These are phyloP conservation scores for Tringa solitaria DNA, from an alignment of 2,113 vertebrate genomes.

Conservation along the genomic window DNA sequence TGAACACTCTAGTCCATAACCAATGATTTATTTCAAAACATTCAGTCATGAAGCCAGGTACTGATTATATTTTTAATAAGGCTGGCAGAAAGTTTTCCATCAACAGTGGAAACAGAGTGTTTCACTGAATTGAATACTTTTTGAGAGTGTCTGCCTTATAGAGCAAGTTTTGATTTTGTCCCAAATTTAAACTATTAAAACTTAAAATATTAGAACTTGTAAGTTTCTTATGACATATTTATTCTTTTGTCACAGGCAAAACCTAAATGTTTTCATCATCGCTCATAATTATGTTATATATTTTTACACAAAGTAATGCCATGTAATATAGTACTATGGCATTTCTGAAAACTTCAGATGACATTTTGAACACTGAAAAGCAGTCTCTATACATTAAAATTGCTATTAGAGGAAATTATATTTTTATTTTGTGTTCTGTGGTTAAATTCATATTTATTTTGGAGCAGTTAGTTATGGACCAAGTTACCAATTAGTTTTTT, in stretches of 20 bases:
- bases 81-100: neutral
- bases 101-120: neutral
- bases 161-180: neutral
- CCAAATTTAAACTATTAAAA: neutral
- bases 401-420: neutral
- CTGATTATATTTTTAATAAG: slow-evolving; percentile 4
- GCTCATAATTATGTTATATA: neutral
- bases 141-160: neutral
- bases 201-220: neutral
- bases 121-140: neutral
- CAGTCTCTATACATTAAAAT: neutral
- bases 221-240: neutral
- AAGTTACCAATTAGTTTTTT: neutral
- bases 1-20: neutral
- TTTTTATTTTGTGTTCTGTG: neutral
- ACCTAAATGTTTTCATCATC: neutral
- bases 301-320: neutral
- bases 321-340: neutral
- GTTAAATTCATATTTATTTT: slow-evolving; percentile 2
- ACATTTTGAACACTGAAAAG: neutral
- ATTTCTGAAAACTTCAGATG: neutral
- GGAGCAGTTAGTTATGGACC: neutral
- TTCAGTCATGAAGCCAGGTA: neutral
- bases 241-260: neutral
- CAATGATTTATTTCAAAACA: neutral